Evolutionary conservation across 2,797 vertebrate genomes (phyloP).

Genomic region (Mionectes olivaceus): DNA sequence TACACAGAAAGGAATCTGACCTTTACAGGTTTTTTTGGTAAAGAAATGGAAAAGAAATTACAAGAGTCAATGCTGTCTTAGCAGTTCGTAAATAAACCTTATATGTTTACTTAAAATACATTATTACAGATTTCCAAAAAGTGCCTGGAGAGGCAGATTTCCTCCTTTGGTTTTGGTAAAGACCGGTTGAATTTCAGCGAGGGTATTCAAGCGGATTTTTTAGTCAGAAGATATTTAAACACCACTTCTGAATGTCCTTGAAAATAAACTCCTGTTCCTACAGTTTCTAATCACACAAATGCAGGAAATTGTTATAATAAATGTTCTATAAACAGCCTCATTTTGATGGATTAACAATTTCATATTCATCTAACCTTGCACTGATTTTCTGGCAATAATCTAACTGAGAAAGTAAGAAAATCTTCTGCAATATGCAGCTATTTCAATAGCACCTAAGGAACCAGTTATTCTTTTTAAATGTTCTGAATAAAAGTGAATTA

Average conservation of each 20-base stretch:
- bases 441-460: not conserved
- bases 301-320: constrained; percentile 6
- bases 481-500: not conserved
- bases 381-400: not conserved
- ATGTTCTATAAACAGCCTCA: not conserved
- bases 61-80: not conserved
- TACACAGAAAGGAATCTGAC: not conserved
- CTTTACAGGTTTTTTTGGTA: not conserved
- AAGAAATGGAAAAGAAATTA: not conserved
- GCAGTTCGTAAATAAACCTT: not conserved
- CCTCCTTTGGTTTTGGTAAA: not conserved
- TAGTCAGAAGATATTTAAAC: not conserved
- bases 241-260: not conserved
- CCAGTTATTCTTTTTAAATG: not conserved
- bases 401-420: not conserved
- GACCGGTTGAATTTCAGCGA: not conserved
- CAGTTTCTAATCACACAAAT: constrained; percentile 1
- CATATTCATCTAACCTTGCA: not conserved
- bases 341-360: not conserved
- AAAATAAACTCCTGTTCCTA: not conserved
- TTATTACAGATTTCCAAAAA: not conserved
- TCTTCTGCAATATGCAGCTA: not conserved
- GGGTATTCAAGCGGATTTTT: not conserved
- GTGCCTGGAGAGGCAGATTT: not conserved
- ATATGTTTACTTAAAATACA: not conserved